phyloP scores from a whole-genome alignment of 2,888 invertebrate species.

The Volucella zonaria region DNA sequence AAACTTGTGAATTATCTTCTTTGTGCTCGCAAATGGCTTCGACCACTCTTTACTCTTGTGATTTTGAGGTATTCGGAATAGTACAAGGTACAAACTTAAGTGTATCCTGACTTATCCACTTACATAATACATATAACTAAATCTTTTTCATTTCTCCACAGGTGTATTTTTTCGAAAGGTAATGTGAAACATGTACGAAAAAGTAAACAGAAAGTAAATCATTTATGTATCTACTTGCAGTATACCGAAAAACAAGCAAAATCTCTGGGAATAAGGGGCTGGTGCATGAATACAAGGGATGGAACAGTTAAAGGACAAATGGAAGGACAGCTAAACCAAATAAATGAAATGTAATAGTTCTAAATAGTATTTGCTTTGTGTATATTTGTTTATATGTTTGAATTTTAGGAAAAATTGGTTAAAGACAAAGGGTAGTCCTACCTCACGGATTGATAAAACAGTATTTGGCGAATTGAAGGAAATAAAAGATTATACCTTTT shows the following conservation, averaged over 20 bases:
- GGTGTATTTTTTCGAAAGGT: slow-evolving; percentile 82
- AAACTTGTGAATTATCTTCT: slow-evolving; percentile 1
- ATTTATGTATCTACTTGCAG: slow-evolving; percentile 79
- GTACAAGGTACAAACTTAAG: slow-evolving; percentile 78
- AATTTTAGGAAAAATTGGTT: slow-evolving; percentile 82
- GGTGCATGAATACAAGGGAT: slow-evolving; percentile 87
- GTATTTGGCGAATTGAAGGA: slow-evolving; percentile 87
- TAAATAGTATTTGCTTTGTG: not conserved
- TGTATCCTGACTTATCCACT: slow-evolving; percentile 1
- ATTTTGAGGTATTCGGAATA: slow-evolving; percentile 81
- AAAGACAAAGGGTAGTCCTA: slow-evolving; percentile 88
- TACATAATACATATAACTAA: slow-evolving; percentile 53
- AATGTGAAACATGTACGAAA: slow-evolving; percentile 53
- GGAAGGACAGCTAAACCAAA: slow-evolving; percentile 84
- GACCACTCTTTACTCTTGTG: slow-evolving; percentile 75
- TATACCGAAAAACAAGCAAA: slow-evolving; percentile 85
- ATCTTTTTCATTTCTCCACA: slow-evolving; percentile 64
- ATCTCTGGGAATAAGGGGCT: slow-evolving; percentile 85
- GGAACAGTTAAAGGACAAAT: slow-evolving; percentile 86
- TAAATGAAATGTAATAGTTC: slow-evolving; percentile 84
- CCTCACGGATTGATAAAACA: slow-evolving; percentile 88
- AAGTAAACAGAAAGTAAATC: not conserved
- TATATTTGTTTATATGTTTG: not conserved
- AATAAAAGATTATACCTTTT: slow-evolving; percentile 83
- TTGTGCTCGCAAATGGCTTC: slow-evolving; percentile 27